Percentiles rank a stretch among this genome's conserved stretches.
These are phyloP conservation scores for Cotesia glomerata DNA, from an alignment of 1,140 invertebrate genomes.

Conservation along the genomic window DNA sequence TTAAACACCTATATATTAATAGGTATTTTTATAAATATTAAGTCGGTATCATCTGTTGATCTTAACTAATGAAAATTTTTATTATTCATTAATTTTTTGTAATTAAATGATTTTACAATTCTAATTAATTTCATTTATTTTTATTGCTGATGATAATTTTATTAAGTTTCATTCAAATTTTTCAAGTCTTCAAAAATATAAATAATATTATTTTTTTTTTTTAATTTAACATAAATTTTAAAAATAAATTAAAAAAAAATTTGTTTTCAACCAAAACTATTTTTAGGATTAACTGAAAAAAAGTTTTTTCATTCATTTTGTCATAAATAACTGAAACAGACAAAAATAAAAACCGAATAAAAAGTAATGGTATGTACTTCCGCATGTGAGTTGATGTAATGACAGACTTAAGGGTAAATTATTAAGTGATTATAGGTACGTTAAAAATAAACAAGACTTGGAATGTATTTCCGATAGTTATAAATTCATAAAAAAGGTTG, in stretches of 20 bases:
- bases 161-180: too few species aligned
- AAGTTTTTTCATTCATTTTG: too few species aligned
- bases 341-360: background rate
- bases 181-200: too few species aligned
- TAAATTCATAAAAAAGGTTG: background rate
- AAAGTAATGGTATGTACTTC: constrained; percentile 52
- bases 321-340: too few species aligned
- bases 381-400: constrained; percentile 53
- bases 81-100: background rate
- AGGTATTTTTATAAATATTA: background rate
- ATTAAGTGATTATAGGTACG: constrained; percentile 4
- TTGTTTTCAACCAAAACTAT: background rate
- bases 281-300: too few species aligned
- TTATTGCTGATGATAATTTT: too few species aligned
- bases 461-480: constrained; percentile 24
- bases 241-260: background rate
- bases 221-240: too few species aligned
- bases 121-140: too few species aligned
- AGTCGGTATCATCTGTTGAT: background rate
- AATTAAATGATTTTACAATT: background rate
- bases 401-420: constrained; percentile 37
- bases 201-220: too few species aligned
- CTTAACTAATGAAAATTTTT: background rate
- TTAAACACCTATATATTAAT: background rate
- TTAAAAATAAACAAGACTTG: background rate